These are phyloP conservation scores for Urocolius indicus DNA, from an alignment of 2,113 vertebrate genomes.

Conservation along the genomic window DNA sequence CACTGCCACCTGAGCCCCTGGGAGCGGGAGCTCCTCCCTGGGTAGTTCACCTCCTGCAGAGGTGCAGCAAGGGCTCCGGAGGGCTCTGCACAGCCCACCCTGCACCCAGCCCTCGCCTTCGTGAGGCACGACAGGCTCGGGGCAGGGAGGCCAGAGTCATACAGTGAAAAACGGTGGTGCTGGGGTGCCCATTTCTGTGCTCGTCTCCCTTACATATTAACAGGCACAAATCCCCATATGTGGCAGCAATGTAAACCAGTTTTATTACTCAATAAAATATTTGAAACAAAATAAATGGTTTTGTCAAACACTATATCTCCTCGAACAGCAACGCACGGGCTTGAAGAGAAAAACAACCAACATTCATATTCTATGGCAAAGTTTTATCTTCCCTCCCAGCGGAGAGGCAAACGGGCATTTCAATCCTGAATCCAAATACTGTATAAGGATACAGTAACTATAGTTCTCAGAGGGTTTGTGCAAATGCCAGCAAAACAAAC, in stretches of 20 bases:
- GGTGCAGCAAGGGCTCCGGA: neutral
- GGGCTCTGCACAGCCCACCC: neutral
- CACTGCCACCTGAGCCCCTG: neutral
- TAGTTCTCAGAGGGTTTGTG: slow-evolving; percentile 79
- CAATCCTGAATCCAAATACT: slow-evolving; percentile 76
- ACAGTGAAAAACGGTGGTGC: neutral
- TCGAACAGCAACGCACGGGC: slow-evolving; percentile 62
- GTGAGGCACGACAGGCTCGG: neutral
- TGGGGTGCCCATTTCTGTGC: neutral
- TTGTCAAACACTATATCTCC: slow-evolving; percentile 68
- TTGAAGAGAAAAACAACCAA: slow-evolving; percentile 60
- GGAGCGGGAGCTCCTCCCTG: neutral
- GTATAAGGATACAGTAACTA: slow-evolving; percentile 76
- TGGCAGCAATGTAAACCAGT: slow-evolving; percentile 35
- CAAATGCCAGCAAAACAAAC: slow-evolving; percentile 79
- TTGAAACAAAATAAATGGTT: slow-evolving; percentile 63
- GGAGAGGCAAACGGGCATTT: slow-evolving; percentile 43
- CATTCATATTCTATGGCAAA: slow-evolving; percentile 62
- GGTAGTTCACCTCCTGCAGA: neutral
- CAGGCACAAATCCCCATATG: slow-evolving; percentile 57
- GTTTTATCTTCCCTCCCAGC: slow-evolving; percentile 73
- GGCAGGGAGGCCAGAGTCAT: neutral
- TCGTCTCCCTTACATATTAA: slow-evolving; percentile 13
- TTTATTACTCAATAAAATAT: slow-evolving; percentile 74
- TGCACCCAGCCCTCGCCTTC: neutral